Base-by-base conservation (phyloP, 2,113 vertebrate genomes). In the Zingel zingel region DNA sequence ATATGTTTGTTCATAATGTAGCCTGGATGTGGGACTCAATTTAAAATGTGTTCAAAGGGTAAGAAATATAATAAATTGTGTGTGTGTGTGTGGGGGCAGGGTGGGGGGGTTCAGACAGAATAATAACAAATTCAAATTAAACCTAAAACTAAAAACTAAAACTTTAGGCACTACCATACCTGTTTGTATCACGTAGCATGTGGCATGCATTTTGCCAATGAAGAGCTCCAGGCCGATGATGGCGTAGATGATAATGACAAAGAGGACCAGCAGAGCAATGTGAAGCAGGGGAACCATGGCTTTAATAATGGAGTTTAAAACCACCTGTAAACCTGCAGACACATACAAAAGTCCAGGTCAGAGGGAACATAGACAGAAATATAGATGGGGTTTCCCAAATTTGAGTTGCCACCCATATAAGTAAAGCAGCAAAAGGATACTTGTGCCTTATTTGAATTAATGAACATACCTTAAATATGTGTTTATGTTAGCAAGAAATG, bases 231-330 rank as follows among this genome's bases (percentile, higher is more conserved):
- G 90, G 50, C 95, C 95, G 11, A 96, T 96, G 86, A 96, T 94
- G 90, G 95, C 95, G 7, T 96, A 96, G 91, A 96, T 96, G 83
- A 96, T 96, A 50, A 96, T 96, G 66, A 96, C 95, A 6, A 96
- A 96, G 78, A 96, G 95, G 68, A 96, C 95, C n/a, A 96, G 93
- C 73, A 96, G 91, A 82, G 95, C 95, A 12, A 96, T 96, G 93
- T 96, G 95, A 65, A 96, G 94, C 76, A 96, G 91, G 10, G 95
- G 95, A 75, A 96, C 95, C 95, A 96, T 96, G 92, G 95, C 95
- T 94, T 96, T 96, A 76, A 96, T 96, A 69, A 96, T 96, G 80
- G 95, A 96, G 86, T 96, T 96, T 82, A 96, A 90, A 84, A 96
- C 95, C 85, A 96, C 95, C 86, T 96, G 95, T 88, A 96, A 92